Percentiles rank a stretch among this genome's conserved stretches.
Evolutionary conservation across 2,888 invertebrate species (phyloP).

Genomic region (Cephus rjabovi): DNA sequence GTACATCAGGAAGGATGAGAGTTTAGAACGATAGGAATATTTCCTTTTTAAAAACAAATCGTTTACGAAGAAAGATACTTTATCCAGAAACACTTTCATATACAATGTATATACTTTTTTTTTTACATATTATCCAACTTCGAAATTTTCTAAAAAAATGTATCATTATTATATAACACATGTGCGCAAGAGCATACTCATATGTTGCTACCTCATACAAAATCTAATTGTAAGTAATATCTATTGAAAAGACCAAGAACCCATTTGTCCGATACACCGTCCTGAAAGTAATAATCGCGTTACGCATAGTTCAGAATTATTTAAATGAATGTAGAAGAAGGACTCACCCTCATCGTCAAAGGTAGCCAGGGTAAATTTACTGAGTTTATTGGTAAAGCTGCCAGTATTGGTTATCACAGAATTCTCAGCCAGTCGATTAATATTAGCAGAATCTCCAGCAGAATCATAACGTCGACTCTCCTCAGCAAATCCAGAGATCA

Average conservation of each 20-base stretch:
- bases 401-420: conserved; percentile 50
- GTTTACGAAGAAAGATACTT: background rate
- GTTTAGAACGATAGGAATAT: background rate
- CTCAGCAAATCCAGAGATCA: conserved; percentile 85
- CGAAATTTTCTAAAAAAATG: background rate
- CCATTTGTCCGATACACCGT: conserved; percentile 87
- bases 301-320: background rate
- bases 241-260: conserved; percentile 80
- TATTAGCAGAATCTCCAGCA: conserved; percentile 64
- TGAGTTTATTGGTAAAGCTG: conserved; percentile 83
- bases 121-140: background rate
- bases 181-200: background rate
- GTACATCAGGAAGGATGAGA: background rate
- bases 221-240: conserved; percentile 12
- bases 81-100: background rate
- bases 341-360: conserved; percentile 84
- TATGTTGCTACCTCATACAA: background rate
- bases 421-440: conserved; percentile 47
- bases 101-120: background rate
- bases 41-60: background rate
- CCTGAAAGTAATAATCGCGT: conserved; percentile 62
- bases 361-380: conserved; percentile 86
- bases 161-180: background rate
- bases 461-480: conserved; percentile 72
- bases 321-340: background rate